Conservation (phyloP, 2,797 vertebrate genomes). For the Tokudaia muenninki region DNA sequence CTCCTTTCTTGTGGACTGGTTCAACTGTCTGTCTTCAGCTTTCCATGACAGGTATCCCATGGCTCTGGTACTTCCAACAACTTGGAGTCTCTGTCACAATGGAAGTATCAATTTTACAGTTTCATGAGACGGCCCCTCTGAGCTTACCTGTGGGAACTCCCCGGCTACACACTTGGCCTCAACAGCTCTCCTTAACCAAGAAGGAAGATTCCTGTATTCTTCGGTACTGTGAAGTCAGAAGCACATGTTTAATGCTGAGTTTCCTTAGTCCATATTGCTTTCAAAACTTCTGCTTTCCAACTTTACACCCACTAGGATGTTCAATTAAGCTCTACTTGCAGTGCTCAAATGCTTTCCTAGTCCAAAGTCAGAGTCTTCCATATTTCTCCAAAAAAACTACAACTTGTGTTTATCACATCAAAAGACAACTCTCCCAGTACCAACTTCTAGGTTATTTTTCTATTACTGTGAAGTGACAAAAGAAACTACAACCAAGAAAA, state of each 20-base stretch:
- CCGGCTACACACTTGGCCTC: neutral
- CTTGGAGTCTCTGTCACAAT: neutral
- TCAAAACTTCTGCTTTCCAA: neutral
- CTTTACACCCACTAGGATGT: neutral
- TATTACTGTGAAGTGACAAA: neutral
- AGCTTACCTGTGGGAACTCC: neutral
- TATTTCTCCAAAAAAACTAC: neutral
- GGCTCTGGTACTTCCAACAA: neutral
- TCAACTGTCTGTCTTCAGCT: neutral
- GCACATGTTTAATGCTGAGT: neutral
- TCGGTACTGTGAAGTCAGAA: neutral
- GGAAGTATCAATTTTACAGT: neutral
- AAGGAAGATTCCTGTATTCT: neutral
- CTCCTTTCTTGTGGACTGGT: neutral
- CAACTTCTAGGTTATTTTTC: neutral
- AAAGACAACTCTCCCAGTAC: neutral
- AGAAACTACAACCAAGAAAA: neutral
- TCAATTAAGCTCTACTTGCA: too few relatives aligned
- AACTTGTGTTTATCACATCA: neutral
- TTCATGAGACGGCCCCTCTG: too few relatives aligned
- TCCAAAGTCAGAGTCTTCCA: neutral
- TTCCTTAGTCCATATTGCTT: neutral
- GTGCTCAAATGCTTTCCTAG: neutral
- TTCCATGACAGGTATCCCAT: neutral
- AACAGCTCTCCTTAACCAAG: neutral